Base-by-base conservation (phyloP, 2,113 vertebrate species). In the Noturus placidus region DNA sequence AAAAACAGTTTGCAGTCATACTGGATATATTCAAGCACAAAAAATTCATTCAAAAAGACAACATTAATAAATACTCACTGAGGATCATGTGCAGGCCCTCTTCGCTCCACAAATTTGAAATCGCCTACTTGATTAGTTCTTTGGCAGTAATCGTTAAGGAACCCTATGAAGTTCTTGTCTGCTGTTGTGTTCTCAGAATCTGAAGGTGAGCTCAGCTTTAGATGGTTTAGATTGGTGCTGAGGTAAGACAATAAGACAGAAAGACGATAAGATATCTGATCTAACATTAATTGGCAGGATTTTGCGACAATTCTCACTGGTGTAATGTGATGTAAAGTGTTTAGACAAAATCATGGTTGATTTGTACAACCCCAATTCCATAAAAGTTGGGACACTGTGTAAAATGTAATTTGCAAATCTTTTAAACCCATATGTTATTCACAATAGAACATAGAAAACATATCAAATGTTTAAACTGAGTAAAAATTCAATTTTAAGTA, bases 111-210 rank as follows among this genome's bases (percentile, higher is more conserved):
- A 4, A 84, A 9, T 59, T 87, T 82, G 42, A 80, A 94, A n/a
- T 83, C n/a, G 14, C 0, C 35, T 0, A 5, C 0, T 6, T 3
- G 25, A 0, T 84, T 89, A 27, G 0, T 86, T 81, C 76, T 91
- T 83, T 94, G 94, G 89, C 94, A 94, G 87, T 91, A 84, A 0
- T 80, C 0, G 61, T 94, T 92, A 72, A 95, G 20, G 0, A 78
- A 0, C 33, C 91, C 93, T 0, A 94, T 89, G 76, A 81, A 94
- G 87, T 95, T 94, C 1, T 27, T 67, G 6, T 87, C 90, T 3
- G 33, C 27, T 46, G 50, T 83, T 61, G 13, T 67, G 88, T 42
- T 89, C 69, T 56, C 82, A 11, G 63, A 46, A 63, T 81, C 42
- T 54, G 65, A 22, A 35, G 27, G 9, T 57, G 74, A 19, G 74